Conservation (phyloP, 2,888 invertebrate species). For the Crocallis elinguaria region DNA sequence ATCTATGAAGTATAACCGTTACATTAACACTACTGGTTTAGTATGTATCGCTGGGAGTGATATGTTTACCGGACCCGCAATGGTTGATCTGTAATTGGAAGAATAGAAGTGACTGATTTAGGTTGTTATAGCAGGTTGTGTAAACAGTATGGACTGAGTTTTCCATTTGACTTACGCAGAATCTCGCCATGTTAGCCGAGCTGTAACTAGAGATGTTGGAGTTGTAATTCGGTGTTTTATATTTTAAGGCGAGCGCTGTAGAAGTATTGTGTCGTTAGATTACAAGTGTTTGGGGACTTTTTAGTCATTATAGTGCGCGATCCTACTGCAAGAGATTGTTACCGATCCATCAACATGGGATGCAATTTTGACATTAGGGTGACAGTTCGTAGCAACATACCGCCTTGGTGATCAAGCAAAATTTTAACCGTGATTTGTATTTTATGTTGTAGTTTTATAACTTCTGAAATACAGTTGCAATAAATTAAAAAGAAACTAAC, state of each 20-base stretch:
- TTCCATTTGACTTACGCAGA: not conserved
- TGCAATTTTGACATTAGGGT: no score
- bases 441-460: no score
- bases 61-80: not conserved
- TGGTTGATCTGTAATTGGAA: no score
- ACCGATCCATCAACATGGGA: not conserved
- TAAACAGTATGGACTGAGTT: not conserved
- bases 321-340: not conserved
- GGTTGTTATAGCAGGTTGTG: not conserved
- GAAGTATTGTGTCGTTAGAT: not conserved
- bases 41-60: slow-evolving; percentile 10
- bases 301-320: not conserved
- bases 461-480: no score
- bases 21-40: slow-evolving; percentile 1
- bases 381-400: no score
- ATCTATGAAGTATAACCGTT: slow-evolving; percentile 17
- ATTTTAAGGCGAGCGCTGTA: not conserved
- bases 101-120: not conserved
- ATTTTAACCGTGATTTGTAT: no score
- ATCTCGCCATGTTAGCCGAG: not conserved
- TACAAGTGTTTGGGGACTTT: not conserved
- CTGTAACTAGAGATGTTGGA: not conserved
- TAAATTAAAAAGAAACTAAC: no score
- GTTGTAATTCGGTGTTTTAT: not conserved
- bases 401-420: no score